These are phyloP conservation scores for Melanocharis versteri DNA, from an alignment of 2,113 vertebrate species.

Conservation along the genomic window DNA sequence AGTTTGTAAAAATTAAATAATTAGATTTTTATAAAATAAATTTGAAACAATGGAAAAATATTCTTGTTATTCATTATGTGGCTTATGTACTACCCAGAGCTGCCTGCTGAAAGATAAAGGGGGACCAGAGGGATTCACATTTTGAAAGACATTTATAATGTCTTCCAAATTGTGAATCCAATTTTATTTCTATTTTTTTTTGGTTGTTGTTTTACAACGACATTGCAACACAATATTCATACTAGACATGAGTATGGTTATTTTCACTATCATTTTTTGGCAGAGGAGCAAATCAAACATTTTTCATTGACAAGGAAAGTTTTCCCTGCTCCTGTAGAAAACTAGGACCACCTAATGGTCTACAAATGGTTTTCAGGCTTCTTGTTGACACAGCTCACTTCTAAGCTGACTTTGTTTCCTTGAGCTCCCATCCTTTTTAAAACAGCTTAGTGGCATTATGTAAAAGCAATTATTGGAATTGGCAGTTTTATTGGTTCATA, in stretches of 20 bases:
- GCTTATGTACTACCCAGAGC: not conserved
- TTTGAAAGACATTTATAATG: not conserved
- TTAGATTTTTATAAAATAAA: not conserved
- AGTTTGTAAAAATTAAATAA: not conserved
- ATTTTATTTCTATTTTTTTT: not conserved
- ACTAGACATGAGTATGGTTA: not conserved
- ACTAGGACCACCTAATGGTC: not conserved
- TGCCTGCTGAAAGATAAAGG: not conserved
- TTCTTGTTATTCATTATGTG: not conserved
- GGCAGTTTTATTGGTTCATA: not conserved
- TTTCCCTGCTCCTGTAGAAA: not conserved
- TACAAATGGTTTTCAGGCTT: not conserved
- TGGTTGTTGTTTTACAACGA: not conserved
- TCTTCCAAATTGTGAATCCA: not conserved
- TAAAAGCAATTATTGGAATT: not conserved
- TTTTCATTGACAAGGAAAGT: not conserved
- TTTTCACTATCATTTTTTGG: not conserved
- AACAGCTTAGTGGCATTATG: not conserved
- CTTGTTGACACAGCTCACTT: not conserved
- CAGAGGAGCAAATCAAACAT: not conserved
- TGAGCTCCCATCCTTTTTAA: not conserved
- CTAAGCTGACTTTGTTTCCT: not conserved
- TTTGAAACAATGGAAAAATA: not conserved
- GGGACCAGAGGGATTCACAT: not conserved
- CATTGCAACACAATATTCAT: not conserved